Percentiles rank a stretch among this genome's conserved stretches.
Evolutionary conservation across 2,797 vertebrate genomes (phyloP).

Genomic region (Buceros bicornis): DNA sequence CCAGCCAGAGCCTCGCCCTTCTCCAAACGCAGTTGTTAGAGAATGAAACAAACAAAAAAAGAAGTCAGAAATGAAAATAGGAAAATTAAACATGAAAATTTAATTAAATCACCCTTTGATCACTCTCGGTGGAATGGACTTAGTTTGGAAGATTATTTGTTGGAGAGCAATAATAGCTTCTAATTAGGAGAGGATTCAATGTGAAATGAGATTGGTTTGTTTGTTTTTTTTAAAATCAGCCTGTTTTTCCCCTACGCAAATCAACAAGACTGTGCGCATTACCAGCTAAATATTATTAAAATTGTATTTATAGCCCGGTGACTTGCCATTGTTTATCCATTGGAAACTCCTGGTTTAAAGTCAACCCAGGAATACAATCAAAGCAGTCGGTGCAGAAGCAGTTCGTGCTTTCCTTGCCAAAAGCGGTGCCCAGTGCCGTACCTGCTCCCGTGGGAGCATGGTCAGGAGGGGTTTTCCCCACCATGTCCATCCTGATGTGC

Average conservation of each 20-base stretch:
- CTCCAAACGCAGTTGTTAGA: neutral
- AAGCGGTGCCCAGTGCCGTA: neutral
- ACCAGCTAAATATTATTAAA: constrained; percentile 24
- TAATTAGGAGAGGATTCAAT: constrained; percentile 51
- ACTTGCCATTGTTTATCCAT: neutral
- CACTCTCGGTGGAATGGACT: constrained; percentile 54
- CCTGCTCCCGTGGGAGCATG: accelerated
- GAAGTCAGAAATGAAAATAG: constrained; percentile 43
- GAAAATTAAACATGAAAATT: constrained; percentile 82
- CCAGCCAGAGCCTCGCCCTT: neutral
- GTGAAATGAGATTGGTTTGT: neutral
- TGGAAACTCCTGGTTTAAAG: constrained; percentile 25
- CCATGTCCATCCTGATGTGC: accelerated
- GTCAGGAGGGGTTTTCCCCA: neutral
- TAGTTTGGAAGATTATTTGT: constrained; percentile 65
- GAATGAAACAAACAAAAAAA: neutral
- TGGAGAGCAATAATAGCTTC: constrained; percentile 71
- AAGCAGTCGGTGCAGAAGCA: neutral
- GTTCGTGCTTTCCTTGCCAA: neutral
- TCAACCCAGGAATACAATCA: neutral
- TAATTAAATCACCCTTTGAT: constrained; percentile 80
- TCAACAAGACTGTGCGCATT: neutral
- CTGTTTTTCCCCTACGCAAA: neutral
- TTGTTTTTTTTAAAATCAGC: constrained; percentile 1
- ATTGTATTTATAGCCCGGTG: neutral